These are phyloP conservation scores for Tipula confusa DNA, from an alignment of 2,888 invertebrate species.

Conservation along the genomic window DNA sequence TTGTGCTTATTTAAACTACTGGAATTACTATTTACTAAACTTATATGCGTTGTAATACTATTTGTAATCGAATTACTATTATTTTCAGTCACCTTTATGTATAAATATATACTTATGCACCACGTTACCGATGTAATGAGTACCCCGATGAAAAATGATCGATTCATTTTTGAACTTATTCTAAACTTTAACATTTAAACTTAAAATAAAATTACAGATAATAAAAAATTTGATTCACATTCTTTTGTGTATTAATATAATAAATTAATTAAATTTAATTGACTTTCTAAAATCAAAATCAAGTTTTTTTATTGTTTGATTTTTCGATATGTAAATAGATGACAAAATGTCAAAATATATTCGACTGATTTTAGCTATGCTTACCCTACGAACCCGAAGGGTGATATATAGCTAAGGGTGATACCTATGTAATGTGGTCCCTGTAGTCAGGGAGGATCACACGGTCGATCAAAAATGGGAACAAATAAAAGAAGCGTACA, in stretches of 20 bases:
- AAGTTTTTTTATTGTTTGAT: neutral
- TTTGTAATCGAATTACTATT: slow-evolving; percentile 36
- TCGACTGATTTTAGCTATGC: neutral
- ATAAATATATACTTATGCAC: slow-evolving; percentile 67
- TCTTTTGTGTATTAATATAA: neutral
- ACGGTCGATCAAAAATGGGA: too few species aligned
- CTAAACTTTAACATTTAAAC: neutral
- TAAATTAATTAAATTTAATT: neutral
- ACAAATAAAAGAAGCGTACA: too few species aligned
- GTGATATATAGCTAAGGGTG: too few species aligned
- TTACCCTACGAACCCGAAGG: neutral
- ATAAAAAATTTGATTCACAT: neutral
- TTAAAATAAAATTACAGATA: neutral
- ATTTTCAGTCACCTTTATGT: slow-evolving; percentile 56
- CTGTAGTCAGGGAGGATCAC: too few species aligned
- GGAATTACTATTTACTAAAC: neutral
- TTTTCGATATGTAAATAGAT: neutral
- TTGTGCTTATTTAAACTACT: neutral
- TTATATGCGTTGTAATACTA: slow-evolving; percentile 39
- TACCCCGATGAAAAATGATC: slow-evolving; percentile 65
- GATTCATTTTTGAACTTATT: neutral
- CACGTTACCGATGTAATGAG: slow-evolving; percentile 70
- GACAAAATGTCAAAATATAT: neutral
- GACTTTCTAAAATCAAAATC: neutral
- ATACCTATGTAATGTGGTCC: too few species aligned